phyloP scores from a whole-genome alignment of 2,113 vertebrate species.

The Crotalus viridis region DNA sequence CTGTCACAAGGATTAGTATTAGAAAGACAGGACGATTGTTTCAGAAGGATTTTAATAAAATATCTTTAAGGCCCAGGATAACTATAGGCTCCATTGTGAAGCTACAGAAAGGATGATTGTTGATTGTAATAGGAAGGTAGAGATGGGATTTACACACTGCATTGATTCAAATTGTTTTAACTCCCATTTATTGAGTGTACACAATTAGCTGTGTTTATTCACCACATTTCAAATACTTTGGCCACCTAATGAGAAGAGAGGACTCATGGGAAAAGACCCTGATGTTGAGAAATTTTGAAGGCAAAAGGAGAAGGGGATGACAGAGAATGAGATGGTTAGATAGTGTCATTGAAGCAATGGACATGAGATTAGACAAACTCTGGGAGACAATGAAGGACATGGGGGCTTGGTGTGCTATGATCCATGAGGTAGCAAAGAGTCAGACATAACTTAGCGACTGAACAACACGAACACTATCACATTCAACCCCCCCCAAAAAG shows the following conservation, averaged over 20 bases:
- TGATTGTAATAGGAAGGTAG: background rate
- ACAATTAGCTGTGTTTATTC: background rate
- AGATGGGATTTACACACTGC: background rate
- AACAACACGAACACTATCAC: background rate
- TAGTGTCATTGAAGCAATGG: background rate
- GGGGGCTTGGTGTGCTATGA: too few species aligned
- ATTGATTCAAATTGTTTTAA: background rate
- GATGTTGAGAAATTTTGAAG: background rate
- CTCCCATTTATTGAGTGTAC: background rate
- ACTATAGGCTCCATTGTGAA: background rate
- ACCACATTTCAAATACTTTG: background rate
- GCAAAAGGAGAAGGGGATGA: background rate
- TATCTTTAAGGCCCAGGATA: background rate
- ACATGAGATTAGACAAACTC: background rate
- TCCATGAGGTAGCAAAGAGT: too few species aligned
- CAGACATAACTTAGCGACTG: background rate
- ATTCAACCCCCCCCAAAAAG: background rate
- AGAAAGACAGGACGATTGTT: background rate
- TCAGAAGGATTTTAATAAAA: background rate
- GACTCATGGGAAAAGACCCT: background rate
- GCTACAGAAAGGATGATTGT: background rate
- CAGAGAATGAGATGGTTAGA: background rate
- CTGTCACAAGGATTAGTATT: background rate
- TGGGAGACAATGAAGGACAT: background rate
- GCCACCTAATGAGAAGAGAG: background rate